Evolutionary conservation across 2,888 invertebrate species (phyloP), one percentile per base, ranked within the genome.

Genomic region (Ellobium chinense): DNA sequence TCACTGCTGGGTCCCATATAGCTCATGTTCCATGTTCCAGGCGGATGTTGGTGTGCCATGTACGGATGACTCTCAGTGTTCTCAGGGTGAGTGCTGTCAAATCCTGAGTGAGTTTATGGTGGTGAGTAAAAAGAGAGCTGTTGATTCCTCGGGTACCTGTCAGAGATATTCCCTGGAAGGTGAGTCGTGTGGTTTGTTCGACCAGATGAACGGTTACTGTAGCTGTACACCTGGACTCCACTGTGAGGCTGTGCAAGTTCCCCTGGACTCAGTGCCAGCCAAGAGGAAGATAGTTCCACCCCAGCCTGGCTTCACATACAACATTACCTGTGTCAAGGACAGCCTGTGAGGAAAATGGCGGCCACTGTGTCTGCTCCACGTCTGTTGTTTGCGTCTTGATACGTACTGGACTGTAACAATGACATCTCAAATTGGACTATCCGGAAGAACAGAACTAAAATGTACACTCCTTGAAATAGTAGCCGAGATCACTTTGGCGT

Each of bases 131-230:
- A 73, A 37, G 37, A 24, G 37, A 12, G 73, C 60, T 18, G n/a
- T n/a, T n/a, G 46, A 7, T 18, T 34, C 27, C 36, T 1, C 54
- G 36, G 81, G 81, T 18, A 81, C 72, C 9, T 81, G 81, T 18
- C 60, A 73, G 73, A 0, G 0, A 5, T 62, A 73, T 65, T n/a
- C 31, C 7, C 34, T 46, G 39, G 54, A 46, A 12, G 65, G 65
- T 0, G 31, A 31, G 3, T 12, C n/a, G 29, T 75, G 75, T 18
- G 54, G 34, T 12, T 1, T 54, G 3, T 75, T 31, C n/a, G 65
- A 75, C 31, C 39, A 63, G 39, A 46, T 65, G 7, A 83, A 83
- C 65, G 83, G 83, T n/a, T 82, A 77, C 80, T 83, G 83, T 24
- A 79, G 83, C 68, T 83, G 83, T 46, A 75, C 37, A 0, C 77